Conservation (phyloP, 2,113 vertebrate genomes). For the Brienomyrus brachyistius region DNA sequence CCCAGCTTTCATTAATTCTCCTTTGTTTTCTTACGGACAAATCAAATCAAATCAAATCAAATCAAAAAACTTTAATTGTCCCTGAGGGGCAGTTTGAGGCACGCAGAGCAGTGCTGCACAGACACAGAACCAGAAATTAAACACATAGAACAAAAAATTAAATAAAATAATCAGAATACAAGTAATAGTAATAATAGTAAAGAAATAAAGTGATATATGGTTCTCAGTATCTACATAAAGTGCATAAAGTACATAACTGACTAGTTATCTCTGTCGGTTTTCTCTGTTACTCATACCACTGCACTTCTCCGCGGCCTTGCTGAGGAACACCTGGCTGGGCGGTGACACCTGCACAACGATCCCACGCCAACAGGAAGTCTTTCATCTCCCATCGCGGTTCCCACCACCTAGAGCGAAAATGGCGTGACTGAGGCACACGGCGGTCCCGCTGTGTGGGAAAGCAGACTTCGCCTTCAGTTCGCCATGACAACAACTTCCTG, state of each 20-base stretch:
- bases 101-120: too few relatives aligned
- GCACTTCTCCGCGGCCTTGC: conserved; percentile 61
- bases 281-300: conserved; percentile 17
- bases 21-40: too few relatives aligned
- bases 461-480: background rate
- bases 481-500: background rate
- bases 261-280: background rate
- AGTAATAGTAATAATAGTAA: too few relatives aligned
- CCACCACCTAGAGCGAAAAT: conserved; percentile 96
- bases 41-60: too few relatives aligned
- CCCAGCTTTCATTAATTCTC: background rate
- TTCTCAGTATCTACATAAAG: too few relatives aligned
- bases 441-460: conserved; percentile 28
- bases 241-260: too few relatives aligned
- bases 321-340: conserved; percentile 90
- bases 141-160: too few relatives aligned
- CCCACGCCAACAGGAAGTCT: conserved; percentile 81
- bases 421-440: conserved; percentile 80
- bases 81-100: too few relatives aligned
- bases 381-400: conserved; percentile 90
- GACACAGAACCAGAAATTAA: too few relatives aligned
- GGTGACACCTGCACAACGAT: conserved; percentile 82
- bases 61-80: too few relatives aligned
- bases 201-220: too few relatives aligned
- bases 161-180: too few relatives aligned